Base-by-base conservation (phyloP, 2,113 vertebrate genomes). In the Sander vitreus region DNA sequence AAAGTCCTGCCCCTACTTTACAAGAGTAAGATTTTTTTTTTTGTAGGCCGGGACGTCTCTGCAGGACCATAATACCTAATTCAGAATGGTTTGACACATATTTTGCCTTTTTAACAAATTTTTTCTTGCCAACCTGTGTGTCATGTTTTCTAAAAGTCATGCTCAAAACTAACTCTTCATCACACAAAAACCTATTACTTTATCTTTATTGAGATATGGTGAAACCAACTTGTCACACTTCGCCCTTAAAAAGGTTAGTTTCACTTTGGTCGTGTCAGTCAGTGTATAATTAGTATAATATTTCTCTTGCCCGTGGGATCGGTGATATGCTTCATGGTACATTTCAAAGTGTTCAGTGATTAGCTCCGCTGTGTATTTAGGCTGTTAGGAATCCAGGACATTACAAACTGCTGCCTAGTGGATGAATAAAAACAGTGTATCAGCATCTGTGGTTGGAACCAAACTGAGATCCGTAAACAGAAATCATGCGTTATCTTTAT, bases 291-390 rank as follows among this genome's bases (percentile, higher is more conserved):
- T 54, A 43, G 67, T 59, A 2, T 55, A 43, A 50, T 19, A 6
- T 77, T 59, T 18, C 19, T 70, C 68, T 36, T 13, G 21, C 11
- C 54, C 21, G 53, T 39, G 39, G 63, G 62, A 76, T 78, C 68
- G 25, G 48, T 6, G 39, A 81, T 23, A 1, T 3, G 39, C 75
- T 74, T 66, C 63, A 78, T n/a, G 69, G 63, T 53, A 2, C 60
- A 60, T 60, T 73, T 70, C 14, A 39, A 25, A 64, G 64, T 68
- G 47, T 53, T 66, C 5, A 12, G 51, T 51, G 30, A 73, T 80
- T 66, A 53, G 47, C 58, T 76, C 47, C 53, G 0, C 62, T 11
- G 45, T 76, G 76, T 60, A 63, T 83, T 83, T 63, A 25, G 36
- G 43, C 67, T 64, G 54, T 76, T 76, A 67, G n/a, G 18, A 21